A percentile compares a stretch with the other conserved stretches of the same genome.
Evolutionary conservation across 2,113 vertebrate species (phyloP).

Genomic region (Amia ocellicauda): DNA sequence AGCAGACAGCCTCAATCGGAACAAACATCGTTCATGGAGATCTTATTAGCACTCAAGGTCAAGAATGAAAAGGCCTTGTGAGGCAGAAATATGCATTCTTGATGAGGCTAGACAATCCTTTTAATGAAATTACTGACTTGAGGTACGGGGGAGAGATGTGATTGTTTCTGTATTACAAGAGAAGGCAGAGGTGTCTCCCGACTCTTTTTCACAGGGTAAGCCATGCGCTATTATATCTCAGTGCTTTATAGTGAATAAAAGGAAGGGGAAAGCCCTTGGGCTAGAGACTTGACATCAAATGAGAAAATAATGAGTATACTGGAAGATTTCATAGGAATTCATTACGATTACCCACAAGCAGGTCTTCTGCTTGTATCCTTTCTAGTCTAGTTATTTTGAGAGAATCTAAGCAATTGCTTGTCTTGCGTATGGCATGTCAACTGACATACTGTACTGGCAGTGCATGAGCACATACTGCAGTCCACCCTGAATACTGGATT

Average conservation of each 20-base stretch:
- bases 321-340: slow-evolving; percentile 50
- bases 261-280: slow-evolving; percentile 50
- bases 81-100: slow-evolving; percentile 55
- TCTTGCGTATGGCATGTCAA: no score
- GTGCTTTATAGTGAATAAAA: slow-evolving; percentile 53
- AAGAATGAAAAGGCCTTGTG: slow-evolving; percentile 48
- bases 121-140: slow-evolving; percentile 68
- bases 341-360: slow-evolving; percentile 23
- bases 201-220: slow-evolving; percentile 57
- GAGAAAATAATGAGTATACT: slow-evolving; percentile 56
- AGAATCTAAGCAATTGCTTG: no score
- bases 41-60: slow-evolving; percentile 55
- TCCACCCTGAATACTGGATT: no score
- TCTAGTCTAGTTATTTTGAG: neutral
- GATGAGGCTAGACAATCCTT: slow-evolving; percentile 50
- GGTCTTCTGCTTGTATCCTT: neutral
- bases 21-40: slow-evolving; percentile 29
- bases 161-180: slow-evolving; percentile 60
- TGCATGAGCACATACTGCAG: no score
- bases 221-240: slow-evolving; percentile 56
- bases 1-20: neutral
- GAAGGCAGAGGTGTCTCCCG: slow-evolving; percentile 63
- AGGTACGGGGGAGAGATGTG: slow-evolving; percentile 49
- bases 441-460: no score
- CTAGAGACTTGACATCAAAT: slow-evolving; percentile 34